phyloP scores from a whole-genome alignment of 1,140 invertebrate genomes.

The Chymomyza costata region DNA sequence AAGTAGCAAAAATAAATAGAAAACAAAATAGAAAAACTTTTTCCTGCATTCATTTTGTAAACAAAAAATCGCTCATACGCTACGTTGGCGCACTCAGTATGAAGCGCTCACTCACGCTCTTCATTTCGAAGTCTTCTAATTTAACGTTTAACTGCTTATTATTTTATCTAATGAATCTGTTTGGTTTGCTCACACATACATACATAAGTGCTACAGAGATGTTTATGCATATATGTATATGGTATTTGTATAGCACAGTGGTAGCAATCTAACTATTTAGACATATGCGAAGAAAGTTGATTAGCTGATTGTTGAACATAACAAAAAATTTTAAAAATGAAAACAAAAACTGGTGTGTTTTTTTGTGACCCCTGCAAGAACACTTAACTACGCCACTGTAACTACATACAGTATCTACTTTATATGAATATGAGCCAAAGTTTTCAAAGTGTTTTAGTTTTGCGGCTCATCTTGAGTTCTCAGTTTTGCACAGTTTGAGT shows the following conservation, averaged over 20 bases:
- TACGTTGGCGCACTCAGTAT: slow-evolving; percentile 31
- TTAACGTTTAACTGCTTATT: too few species aligned
- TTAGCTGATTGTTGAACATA: too few species aligned
- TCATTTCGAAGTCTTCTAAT: too few species aligned
- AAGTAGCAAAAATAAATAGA: slow-evolving; percentile 27
- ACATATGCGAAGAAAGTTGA: too few species aligned
- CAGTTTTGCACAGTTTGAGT: slow-evolving; percentile 2
- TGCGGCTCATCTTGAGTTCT: background rate
- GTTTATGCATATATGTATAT: too few species aligned
- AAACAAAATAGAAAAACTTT: slow-evolving; percentile 48
- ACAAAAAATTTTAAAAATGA: too few species aligned
- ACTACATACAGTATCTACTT: too few species aligned
- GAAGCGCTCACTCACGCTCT: slow-evolving; percentile 3
- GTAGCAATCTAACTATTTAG: too few species aligned
- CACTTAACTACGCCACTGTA: too few species aligned
- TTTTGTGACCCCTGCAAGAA: too few species aligned
- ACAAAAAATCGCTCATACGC: slow-evolving; percentile 55
- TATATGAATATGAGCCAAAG: slow-evolving; percentile 47
- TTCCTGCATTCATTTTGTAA: slow-evolving; percentile 35
- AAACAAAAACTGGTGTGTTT: too few species aligned
- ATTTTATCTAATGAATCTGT: slow-evolving; percentile 72
- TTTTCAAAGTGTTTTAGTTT: slow-evolving; percentile 52
- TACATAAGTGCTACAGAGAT: too few species aligned
- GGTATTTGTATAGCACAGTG: slow-evolving; percentile 4
- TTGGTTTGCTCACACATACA: slow-evolving; percentile 26